Base-by-base conservation (phyloP, 2,888 invertebrate species). In the Pammene aurita region DNA sequence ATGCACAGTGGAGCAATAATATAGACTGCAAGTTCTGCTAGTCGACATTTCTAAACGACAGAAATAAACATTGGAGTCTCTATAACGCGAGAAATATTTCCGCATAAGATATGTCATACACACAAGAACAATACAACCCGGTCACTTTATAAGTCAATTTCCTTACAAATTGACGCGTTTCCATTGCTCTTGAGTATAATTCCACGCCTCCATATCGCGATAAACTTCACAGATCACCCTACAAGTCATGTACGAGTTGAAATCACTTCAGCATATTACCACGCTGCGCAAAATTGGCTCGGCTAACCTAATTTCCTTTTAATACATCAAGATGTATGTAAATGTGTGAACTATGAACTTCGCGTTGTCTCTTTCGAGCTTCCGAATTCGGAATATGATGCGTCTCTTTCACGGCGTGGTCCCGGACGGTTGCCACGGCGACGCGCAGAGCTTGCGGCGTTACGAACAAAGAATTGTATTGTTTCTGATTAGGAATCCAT, bases 301-400 rank as follows among this genome's bases (percentile, higher is more conserved):
- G 67, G 74, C 74, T 74, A 79, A 78, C 74, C 77, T 75, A 79
- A 78, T 78, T 79, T 79, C 78, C 78, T 76, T 76, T 77, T 77
- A 79, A 78, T 75, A 79, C 73, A 72, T 74, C 74, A 73, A 60
- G 66, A 67, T 70, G 70, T 71, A 73, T 73, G 72, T 70, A 71
- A 70, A 71, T 68, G 66, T 64, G 67, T 64, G 58, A 67, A 64
- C 72, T 67, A 67, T 67, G 64, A 64, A 56, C 67, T 56, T 41
- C 57, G 34, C 57, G 44, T 48, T 48, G 38, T 72, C 72, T 46
- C 57, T 55, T 14, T 67, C 62, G 44, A 54, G 26, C 70, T 9
- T 46, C 26, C 4, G 46, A 16, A 46, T 35, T 50, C 26, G 50
- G 46, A 34, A 63, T 68, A 66, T 68, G 26, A 6, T 35, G 42